Base-by-base conservation (phyloP, 2,113 vertebrate genomes). In the Chlorocebus sabaeus region DNA sequence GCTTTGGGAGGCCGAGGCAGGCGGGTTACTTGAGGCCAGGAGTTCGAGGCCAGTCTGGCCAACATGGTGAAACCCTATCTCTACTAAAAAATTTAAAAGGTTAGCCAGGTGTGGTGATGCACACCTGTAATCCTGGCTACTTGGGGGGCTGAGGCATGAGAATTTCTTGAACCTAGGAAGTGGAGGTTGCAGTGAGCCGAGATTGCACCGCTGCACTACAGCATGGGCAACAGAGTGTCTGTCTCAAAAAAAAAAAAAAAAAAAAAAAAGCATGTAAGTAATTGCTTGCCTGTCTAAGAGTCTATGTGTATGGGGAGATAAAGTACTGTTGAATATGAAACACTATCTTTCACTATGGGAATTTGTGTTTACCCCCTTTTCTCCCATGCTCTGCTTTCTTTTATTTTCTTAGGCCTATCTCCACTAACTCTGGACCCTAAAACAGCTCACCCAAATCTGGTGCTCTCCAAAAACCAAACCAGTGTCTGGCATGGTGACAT, bases 401-500 rank as follows among this genome's bases (percentile, higher is more conserved):
- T 96, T 87, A 13, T 91, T 97, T 85, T 90, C 90, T 82, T 43
- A 99, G 98, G 97, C 48, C 92, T 98, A 16, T 97, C 94, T 89
- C 70, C 96, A 8, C 35, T 99, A 95, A 98, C 98, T 87, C 92
- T 99, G 89, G 98, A 99, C 67, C 98, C 98, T 30, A 97, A 95
- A 94, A 98, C 98, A 25, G 98, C 98, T 3, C 98, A 99, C 70
- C 98, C 98, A 40, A 98, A 98, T 95, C 93, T 99, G 45, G 64
- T 98, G 61, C 90, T 99, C 14, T 98, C 98, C 30, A 94, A 98
- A 91, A 96, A 82, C 59, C n/a, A 52, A 94, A 98, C 98, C 40
- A 97, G 98, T 20, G 98, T 98, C 9, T 98, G 93, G 73, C 98
- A 98, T 4, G 93, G 75, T n/a, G 98, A 98, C 61, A 22, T 40